Conservation (phyloP, 2,888 invertebrate genomes). For the Scaptomyza tumidula region DNA sequence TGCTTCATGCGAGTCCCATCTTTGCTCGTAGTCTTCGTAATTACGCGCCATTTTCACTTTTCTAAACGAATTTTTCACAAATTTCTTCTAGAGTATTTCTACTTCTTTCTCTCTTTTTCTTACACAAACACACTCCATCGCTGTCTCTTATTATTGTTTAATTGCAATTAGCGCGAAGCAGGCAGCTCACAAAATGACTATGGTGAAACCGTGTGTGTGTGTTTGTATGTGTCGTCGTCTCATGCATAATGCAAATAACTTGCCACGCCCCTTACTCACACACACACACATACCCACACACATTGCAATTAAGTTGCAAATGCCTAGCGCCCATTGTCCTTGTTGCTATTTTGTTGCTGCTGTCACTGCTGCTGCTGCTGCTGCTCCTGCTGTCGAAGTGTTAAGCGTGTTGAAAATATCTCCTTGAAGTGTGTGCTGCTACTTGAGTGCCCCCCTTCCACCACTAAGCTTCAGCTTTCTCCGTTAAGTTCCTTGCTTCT, state of each 20-base stretch:
- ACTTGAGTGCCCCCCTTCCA: conserved; percentile 53
- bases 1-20: conserved; percentile 44
- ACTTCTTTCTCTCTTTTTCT: neutral
- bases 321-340: conserved; percentile 65
- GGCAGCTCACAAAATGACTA: conserved; percentile 70
- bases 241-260: conserved; percentile 71
- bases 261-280: conserved; percentile 34
- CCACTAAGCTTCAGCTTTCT: neutral
- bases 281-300: conserved; percentile 24
- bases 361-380: conserved; percentile 24
- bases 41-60: conserved; percentile 65
- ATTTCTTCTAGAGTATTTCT: conserved; percentile 14
- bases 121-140: neutral
- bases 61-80: conserved; percentile 58
- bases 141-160: conserved; percentile 68
- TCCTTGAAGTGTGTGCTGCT: conserved; percentile 68
- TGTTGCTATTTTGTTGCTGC: conserved; percentile 57
- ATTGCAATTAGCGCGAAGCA: conserved; percentile 76
- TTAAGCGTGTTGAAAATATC: conserved; percentile 68
- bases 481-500: conserved; percentile 10
- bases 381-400: conserved; percentile 56
- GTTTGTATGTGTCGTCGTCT: conserved; percentile 47
- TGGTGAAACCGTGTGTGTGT: conserved; percentile 49
- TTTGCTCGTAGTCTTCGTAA: conserved; percentile 23
- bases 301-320: conserved; percentile 74